Percentiles rank a stretch among this genome's conserved stretches.
phyloP scores from a whole-genome alignment of 1,140 invertebrate genomes.

The Neodiprion lecontei region DNA sequence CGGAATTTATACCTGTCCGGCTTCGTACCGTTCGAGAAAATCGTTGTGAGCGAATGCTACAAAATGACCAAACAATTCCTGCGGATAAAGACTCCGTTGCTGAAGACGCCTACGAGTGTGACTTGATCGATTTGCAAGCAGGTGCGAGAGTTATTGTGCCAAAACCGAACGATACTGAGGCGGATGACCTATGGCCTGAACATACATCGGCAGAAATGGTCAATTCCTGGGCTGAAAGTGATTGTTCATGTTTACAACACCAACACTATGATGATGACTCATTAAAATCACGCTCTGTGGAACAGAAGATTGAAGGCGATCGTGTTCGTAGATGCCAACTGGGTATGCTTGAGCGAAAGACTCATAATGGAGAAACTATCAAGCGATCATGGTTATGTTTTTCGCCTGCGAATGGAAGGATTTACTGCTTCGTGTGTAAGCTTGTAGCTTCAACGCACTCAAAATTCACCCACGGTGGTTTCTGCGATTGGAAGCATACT shows the following conservation, averaged over 20 bases:
- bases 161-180: conserved; percentile 4
- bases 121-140: neutral
- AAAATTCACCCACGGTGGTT: conserved; percentile 25
- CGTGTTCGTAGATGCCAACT: conserved; percentile 14
- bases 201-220: conserved; percentile 8
- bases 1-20: neutral
- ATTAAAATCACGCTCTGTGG: conserved; percentile 4
- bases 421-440: conserved; percentile 30
- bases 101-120: neutral
- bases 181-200: conserved; percentile 20
- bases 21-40: neutral
- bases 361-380: conserved; percentile 24
- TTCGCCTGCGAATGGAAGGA: conserved; percentile 22
- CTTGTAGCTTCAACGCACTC: conserved; percentile 11
- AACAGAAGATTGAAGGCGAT: conserved; percentile 9
- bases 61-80: conserved; percentile 1
- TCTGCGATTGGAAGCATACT: conserved; percentile 30
- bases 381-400: conserved; percentile 27
- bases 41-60: neutral
- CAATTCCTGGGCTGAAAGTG: conserved; percentile 14
- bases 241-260: conserved; percentile 1
- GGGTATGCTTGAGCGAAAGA: conserved; percentile 21
- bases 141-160: neutral
- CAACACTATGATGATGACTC: conserved; percentile 18
- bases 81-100: neutral